These are phyloP conservation scores for Epizoanthus scotinus DNA, from an alignment of 92 coral and sea anemone species.

Conservation along the genomic window DNA sequence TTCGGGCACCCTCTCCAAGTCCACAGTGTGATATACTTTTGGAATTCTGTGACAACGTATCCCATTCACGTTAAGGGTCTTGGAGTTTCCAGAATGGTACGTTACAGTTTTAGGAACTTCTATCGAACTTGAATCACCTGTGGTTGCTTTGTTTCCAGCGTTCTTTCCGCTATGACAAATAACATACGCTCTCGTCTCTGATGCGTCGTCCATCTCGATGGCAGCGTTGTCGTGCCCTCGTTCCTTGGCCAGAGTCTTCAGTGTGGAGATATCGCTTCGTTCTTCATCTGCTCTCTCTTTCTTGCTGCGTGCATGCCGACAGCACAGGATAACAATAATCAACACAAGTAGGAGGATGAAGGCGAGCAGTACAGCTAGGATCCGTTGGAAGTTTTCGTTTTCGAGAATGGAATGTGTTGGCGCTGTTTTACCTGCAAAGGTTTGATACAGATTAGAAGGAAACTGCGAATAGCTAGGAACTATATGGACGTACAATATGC, in stretches of 20 bases:
- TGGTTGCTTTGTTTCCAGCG: not conserved
- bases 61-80: not conserved
- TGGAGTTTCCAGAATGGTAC: not conserved
- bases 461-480: too few relatives aligned
- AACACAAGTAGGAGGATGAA: slow-evolving; percentile 15
- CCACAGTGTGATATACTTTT: not conserved
- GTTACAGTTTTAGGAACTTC: not conserved
- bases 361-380: slow-evolving; percentile 15
- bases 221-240: slow-evolving; percentile 18
- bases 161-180: slow-evolving; percentile 10
- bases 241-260: slow-evolving; percentile 29
- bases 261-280: not conserved
- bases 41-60: not conserved
- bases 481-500: too few relatives aligned
- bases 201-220: not conserved
- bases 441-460: not conserved
- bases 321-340: slow-evolving; percentile 11
- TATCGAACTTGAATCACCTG: not conserved
- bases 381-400: slow-evolving; percentile 17
- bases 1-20: not conserved
- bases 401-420: slow-evolving; percentile 1
- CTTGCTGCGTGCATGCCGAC: slow-evolving; percentile 18
- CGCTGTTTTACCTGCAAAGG: not conserved
- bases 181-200: slow-evolving; percentile 8
- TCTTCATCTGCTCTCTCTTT: slow-evolving; percentile 16